A percentile compares a stretch with the other conserved stretches of the same genome.
Evolutionary conservation across 2,797 vertebrate genomes (phyloP).

Genomic region (Parotocinclus haroldoi): DNA sequence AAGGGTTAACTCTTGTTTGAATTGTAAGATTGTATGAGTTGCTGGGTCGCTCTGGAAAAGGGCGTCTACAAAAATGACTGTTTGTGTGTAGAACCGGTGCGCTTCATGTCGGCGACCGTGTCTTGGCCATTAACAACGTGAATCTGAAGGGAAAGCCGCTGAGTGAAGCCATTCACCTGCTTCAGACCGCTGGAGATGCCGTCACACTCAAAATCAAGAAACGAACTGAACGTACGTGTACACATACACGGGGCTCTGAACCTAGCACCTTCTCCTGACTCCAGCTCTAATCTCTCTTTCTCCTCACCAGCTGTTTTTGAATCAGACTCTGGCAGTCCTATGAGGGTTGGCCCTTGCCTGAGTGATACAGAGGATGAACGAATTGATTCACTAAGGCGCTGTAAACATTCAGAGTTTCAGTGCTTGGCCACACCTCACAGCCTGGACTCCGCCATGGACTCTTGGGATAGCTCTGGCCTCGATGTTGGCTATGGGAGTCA

Average conservation of each 20-base stretch:
- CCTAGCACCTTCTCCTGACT: too few relatives aligned
- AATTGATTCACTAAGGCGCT: constrained; percentile 80
- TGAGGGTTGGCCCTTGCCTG: constrained; percentile 60
- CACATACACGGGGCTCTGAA: too few relatives aligned
- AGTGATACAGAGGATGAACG: constrained; percentile 88
- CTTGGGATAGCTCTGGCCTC: constrained; percentile 89
- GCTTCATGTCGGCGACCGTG: constrained; percentile 91
- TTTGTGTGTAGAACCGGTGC: constrained; percentile 83
- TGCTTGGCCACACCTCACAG: constrained; percentile 81
- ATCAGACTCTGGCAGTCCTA: constrained; percentile 51
- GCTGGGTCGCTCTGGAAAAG: too few relatives aligned
- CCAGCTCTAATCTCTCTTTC: neutral
- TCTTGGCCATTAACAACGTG: constrained; percentile 91
- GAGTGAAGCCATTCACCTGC: constrained; percentile 94
- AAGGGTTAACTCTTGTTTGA: too few relatives aligned
- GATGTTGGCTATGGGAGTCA: constrained; percentile 85
- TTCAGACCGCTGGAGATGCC: constrained; percentile 94
- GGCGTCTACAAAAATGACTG: neutral
- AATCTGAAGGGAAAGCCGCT: constrained; percentile 96
- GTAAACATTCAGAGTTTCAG: constrained; percentile 79
- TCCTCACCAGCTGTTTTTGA: constrained; percentile 46
- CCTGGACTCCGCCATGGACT: constrained; percentile 91
- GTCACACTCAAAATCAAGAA: constrained; percentile 98
- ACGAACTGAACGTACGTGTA: constrained; percentile 79
- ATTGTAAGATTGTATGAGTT: too few relatives aligned